Evolutionary conservation across 1,140 invertebrate genomes (phyloP).

Genomic region (Drosophila miranda): DNA sequence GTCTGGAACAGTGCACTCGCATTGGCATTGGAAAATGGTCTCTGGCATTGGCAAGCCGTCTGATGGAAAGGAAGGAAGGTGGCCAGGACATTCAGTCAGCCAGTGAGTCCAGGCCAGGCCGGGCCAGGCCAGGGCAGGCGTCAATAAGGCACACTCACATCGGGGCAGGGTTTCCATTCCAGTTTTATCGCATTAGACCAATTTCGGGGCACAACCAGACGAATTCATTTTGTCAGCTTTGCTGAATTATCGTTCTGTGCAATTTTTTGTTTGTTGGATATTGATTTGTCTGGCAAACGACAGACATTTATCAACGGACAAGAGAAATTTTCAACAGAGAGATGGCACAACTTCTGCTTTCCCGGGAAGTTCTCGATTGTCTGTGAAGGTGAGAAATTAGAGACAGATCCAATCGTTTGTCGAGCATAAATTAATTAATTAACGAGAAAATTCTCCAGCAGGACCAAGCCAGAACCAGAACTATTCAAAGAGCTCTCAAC

Average conservation of each 20-base stretch:
- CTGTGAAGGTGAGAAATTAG: background rate
- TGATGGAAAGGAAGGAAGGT: slow-evolving; percentile 4
- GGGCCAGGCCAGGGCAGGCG: slow-evolving; percentile 24
- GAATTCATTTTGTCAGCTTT: slow-evolving; percentile 36
- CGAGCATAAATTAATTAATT: slow-evolving; percentile 23
- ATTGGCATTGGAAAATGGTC: slow-evolving; percentile 52
- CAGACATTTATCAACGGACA: slow-evolving; percentile 9
- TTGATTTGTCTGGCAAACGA: slow-evolving; percentile 42
- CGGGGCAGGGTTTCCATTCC: background rate
- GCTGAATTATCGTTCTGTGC: slow-evolving; percentile 18
- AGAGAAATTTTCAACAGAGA: background rate
- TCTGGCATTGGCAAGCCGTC: slow-evolving; percentile 13
- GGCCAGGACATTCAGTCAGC: slow-evolving; percentile 18
- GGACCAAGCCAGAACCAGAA: background rate
- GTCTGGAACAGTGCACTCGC: slow-evolving; percentile 69
- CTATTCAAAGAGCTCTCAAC: background rate
- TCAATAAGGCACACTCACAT: slow-evolving; percentile 36
- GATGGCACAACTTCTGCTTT: background rate
- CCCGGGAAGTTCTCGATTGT: too few relatives aligned
- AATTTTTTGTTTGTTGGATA: slow-evolving; percentile 19
- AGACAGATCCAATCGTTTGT: slow-evolving; percentile 8
- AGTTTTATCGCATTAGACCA: slow-evolving; percentile 49
- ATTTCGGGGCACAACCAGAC: slow-evolving; percentile 47
- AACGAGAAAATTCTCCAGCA: background rate
- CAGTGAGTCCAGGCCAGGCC: slow-evolving; percentile 17